Evolutionary conservation across 2,797 vertebrate species (phyloP).

Genomic region (Emydoidea blandingii): DNA sequence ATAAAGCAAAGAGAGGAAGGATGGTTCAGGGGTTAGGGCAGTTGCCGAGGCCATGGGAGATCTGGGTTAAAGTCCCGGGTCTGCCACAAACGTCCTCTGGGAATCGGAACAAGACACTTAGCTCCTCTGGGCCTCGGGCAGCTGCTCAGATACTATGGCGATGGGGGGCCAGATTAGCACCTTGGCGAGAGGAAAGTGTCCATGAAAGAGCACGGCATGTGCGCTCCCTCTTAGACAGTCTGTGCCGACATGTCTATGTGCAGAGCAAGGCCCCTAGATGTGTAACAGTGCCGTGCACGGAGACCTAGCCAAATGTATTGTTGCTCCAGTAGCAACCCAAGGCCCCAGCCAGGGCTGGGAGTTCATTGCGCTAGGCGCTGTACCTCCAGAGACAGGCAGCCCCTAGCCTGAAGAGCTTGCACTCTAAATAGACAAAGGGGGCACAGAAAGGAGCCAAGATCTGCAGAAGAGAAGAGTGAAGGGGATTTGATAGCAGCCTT

Average conservation of each 20-base stretch:
- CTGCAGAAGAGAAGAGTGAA: too few relatives aligned
- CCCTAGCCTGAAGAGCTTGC: not conserved
- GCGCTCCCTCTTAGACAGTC: not conserved
- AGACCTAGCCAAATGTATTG: not conserved
- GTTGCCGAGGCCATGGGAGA: not conserved
- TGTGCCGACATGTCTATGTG: fast-evolving
- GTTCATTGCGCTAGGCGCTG: fast-evolving
- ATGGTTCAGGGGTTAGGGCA: not conserved
- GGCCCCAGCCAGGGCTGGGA: fast-evolving
- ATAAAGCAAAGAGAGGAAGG: not conserved
- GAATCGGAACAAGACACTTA: not conserved
- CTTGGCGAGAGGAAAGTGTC: not conserved
- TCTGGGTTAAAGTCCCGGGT: not conserved
- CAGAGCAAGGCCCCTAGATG: not conserved
- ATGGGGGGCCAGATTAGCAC: not conserved
- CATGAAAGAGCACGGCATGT: not conserved
- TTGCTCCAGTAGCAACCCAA: not conserved
- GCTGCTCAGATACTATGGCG: not conserved
- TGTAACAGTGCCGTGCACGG: fast-evolving
- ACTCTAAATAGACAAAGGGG: not conserved
- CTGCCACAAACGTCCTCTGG: not conserved
- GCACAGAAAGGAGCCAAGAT: not conserved
- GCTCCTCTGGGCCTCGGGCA: not conserved
- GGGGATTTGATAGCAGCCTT: too few relatives aligned
- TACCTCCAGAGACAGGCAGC: fast-evolving